Conservation (phyloP, 2,797 vertebrate species). For the Bradypodion ventrale region DNA sequence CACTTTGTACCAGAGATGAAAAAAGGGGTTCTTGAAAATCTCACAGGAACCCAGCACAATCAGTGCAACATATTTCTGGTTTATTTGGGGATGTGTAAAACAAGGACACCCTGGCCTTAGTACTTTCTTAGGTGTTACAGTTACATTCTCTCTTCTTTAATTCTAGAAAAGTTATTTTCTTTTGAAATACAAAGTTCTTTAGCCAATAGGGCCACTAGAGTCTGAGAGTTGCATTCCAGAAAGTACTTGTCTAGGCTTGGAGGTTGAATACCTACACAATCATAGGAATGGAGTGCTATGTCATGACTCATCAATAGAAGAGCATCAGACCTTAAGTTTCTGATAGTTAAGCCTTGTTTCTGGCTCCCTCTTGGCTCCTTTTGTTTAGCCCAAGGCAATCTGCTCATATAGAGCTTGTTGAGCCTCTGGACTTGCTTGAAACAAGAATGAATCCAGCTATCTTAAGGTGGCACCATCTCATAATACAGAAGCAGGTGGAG, state of each 20-base stretch:
- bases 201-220: too few species aligned
- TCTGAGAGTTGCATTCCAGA: too few species aligned
- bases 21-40: not conserved
- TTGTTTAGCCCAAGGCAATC: not conserved
- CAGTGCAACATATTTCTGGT: not conserved
- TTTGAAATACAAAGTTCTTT: too few species aligned
- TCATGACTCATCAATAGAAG: too few species aligned
- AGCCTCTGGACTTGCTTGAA: not conserved
- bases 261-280: too few species aligned
- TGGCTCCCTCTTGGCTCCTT: not conserved
- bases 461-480: not conserved
- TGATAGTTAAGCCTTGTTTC: not conserved
- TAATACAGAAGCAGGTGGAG: not conserved
- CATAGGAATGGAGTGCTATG: too few species aligned
- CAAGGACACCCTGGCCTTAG: not conserved
- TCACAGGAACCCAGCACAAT: not conserved
- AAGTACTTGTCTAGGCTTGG: too few species aligned
- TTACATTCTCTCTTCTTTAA: not conserved
- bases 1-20: not conserved
- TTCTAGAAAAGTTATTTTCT: not conserved
- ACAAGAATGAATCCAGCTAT: not conserved
- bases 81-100: not conserved
- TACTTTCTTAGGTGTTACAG: not conserved
- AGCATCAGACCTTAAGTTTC: not conserved
- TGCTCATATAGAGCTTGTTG: not conserved